Conservation (phyloP, 2,113 vertebrate species). For the Clinocottus analis region DNA sequence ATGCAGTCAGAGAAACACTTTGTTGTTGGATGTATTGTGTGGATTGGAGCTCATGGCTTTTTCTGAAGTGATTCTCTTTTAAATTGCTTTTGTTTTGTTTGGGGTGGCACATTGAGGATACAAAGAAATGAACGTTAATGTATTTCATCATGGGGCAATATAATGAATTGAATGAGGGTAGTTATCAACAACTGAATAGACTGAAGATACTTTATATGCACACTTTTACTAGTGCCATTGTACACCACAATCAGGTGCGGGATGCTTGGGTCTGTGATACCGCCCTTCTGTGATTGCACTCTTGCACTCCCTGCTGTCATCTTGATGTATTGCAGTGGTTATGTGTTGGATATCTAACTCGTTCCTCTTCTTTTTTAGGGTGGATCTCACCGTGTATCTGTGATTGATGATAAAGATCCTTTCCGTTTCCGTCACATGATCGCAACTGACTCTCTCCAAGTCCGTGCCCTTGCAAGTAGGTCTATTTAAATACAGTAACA, state of each 20-base stretch:
- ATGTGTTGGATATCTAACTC: background rate
- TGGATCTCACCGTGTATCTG: conserved; percentile 88
- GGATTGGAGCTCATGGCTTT: background rate
- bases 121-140: conserved; percentile 9
- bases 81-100: background rate
- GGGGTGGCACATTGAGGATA: background rate
- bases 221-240: background rate
- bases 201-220: background rate
- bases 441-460: conserved; percentile 91
- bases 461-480: conserved; percentile 88
- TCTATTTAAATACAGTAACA: background rate
- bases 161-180: conserved; percentile 8
- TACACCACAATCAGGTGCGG: background rate
- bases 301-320: conserved; percentile 56
- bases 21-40: background rate
- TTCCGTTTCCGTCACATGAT: conserved; percentile 98
- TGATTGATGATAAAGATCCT: conserved; percentile 92
- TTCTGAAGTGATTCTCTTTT: conserved; percentile 27
- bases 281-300: background rate
- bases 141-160: conserved; percentile 9
- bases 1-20: conserved; percentile 15
- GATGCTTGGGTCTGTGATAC: background rate
- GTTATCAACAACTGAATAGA: background rate
- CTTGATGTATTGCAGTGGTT: conserved; percentile 36
- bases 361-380: conserved; percentile 81